Base-by-base conservation (phyloP, 1,140 invertebrate genomes). In the Aphidius ervi region DNA sequence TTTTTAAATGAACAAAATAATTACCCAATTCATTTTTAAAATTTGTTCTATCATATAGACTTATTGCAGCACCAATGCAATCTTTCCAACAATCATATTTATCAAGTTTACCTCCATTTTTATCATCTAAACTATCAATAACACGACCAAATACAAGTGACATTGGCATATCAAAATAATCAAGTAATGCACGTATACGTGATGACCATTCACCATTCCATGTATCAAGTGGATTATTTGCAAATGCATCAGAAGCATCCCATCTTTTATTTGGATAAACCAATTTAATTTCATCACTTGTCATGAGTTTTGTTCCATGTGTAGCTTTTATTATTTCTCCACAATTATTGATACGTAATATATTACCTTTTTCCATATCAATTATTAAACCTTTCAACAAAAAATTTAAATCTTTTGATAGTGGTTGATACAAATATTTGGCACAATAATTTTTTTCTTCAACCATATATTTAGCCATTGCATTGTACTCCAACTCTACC, bases 121-220 rank as follows among this genome's bases (percentile, higher is more conserved):
- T 70, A 68, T 84, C 78, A 70, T 92, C 89, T 6, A 88, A 64
- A 3, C 82, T 74, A 72, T 93, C 90, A 41, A 93, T 83, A n/a
- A 84, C 79, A 70, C 86, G 82, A 2, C 88, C 88, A 77, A 88
- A 90, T 5, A 84, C 80, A n/a, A 92, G 65, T 9, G 84, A 81
- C 9, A 82, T 78, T 1, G 87, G 83, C 67, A 87, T 85, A 72
- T 92, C 90, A 76, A 92, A 93, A 70, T 88, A 92, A 72, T 92
- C 90, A 23, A 90, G 77, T 50, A 90, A 78, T 41, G 86, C 82
- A 50, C 88, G 78, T 68, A 90, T 84, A 70, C 85, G 79, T 57
- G 80, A 66, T 0, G 84, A 80, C 39, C 84, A 67, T 1, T 82
- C 82, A 3, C 85, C 85, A 67, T 86, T 85, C 86, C 86, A 88